Evolutionary conservation across 2,888 invertebrate genomes (phyloP).

Genomic region (Dioctria rufipes): DNA sequence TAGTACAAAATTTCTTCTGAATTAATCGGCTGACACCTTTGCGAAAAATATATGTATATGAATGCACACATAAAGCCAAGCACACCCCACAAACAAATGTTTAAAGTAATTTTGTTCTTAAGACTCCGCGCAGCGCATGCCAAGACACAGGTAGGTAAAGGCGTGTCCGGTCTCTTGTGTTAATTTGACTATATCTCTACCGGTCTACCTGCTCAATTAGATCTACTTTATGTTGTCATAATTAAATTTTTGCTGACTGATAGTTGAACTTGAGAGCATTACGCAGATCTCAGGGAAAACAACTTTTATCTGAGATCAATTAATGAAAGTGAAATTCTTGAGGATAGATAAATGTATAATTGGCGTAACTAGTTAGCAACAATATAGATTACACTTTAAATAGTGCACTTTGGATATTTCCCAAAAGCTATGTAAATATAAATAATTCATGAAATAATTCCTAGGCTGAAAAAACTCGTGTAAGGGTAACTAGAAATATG

Average conservation of each 20-base stretch:
- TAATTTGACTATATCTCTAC: conserved; percentile 23
- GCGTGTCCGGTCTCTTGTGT: conserved; percentile 30
- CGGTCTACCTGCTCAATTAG: conserved; percentile 35
- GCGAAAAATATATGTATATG: conserved; percentile 6
- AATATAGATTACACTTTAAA: too few species aligned
- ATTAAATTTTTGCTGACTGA: conserved; percentile 20
- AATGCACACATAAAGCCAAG: conserved; percentile 16
- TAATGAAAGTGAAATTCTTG: conserved; percentile 44
- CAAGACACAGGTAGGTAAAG: background rate
- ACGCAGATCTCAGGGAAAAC: conserved; percentile 21
- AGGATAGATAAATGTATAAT: too few species aligned
- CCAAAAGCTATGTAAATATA: too few species aligned
- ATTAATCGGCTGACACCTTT: conserved; percentile 9
- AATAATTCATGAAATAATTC: too few species aligned
- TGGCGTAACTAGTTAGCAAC: too few species aligned
- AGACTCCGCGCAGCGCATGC: conserved; percentile 15
- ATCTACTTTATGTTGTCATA: conserved; percentile 33
- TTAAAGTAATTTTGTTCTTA: conserved; percentile 38
- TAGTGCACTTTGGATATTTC: too few species aligned
- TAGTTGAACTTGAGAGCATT: conserved; percentile 24
- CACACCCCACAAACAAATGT: conserved; percentile 25
- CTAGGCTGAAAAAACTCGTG: too few species aligned
- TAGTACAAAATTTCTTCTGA: conserved; percentile 37
- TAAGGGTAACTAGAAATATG: too few species aligned
- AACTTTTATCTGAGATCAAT: conserved; percentile 27